These are phyloP conservation scores for Falco novaeseelandiae DNA, from an alignment of 2,797 vertebrate genomes.

Conservation along the genomic window DNA sequence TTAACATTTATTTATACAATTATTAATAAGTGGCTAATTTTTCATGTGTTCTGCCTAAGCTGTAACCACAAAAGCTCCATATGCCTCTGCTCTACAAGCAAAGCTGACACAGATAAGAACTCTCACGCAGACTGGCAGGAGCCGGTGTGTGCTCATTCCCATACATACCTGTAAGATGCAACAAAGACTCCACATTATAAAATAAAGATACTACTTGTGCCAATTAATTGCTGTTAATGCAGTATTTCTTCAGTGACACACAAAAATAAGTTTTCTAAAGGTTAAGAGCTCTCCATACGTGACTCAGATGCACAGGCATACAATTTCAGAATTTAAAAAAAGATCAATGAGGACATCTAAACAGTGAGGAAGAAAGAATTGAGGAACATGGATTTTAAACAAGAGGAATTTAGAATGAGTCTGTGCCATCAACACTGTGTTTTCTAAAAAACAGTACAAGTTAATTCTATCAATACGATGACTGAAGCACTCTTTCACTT, in stretches of 20 bases:
- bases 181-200: background rate
- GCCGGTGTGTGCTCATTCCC: background rate
- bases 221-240: background rate
- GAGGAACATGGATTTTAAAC: background rate
- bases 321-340: background rate
- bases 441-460: background rate
- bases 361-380: background rate
- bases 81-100: background rate
- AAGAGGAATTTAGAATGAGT: background rate
- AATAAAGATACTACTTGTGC: background rate
- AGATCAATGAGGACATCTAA: background rate
- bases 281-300: background rate
- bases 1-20: background rate
- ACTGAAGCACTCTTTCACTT: background rate
- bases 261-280: background rate
- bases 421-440: background rate
- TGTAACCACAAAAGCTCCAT: background rate
- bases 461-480: background rate
- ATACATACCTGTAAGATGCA: background rate
- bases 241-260: background rate
- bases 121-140: background rate
- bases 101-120: background rate
- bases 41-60: background rate
- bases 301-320: background rate
- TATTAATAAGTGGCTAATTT: background rate